These are phyloP conservation scores for Branchellion lobata DNA, from an alignment of 2,888 invertebrate genomes.

Conservation along the genomic window DNA sequence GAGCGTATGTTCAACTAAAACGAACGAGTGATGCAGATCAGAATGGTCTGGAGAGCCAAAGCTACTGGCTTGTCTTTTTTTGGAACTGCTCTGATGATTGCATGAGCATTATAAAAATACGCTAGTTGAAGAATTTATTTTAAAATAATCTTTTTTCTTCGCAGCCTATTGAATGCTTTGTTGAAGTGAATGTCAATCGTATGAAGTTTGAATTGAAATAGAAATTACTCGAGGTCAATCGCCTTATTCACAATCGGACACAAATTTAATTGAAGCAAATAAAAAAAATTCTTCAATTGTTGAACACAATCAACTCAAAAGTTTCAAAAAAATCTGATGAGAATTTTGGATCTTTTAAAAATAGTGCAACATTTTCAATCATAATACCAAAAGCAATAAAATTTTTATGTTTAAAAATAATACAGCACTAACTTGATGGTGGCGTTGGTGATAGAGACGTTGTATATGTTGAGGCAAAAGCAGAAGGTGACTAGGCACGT, in stretches of 20 bases:
- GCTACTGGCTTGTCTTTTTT: conserved; percentile 39
- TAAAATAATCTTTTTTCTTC: no score
- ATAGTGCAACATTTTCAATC: no score
- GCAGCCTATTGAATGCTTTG: no score
- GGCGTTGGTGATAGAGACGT: conserved; percentile 39
- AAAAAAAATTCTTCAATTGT: neutral
- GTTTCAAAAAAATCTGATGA: neutral
- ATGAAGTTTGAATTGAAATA: no score
- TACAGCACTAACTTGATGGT: conserved; percentile 31
- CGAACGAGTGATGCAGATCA: conserved; percentile 31
- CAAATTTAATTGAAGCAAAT: no score
- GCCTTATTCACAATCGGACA: no score
- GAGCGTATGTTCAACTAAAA: neutral
- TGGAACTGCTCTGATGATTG: conserved; percentile 21
- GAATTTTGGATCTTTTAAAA: neutral
- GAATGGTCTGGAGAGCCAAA: conserved; percentile 15
- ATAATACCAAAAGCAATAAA: no score
- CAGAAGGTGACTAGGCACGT: neutral
- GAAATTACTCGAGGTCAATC: no score
- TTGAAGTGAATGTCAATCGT: no score
- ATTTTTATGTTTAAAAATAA: neutral
- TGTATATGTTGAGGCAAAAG: conserved; percentile 33
- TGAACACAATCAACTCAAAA: neutral
- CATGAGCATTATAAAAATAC: no score
- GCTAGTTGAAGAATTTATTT: no score